Base-by-base conservation (phyloP, 2,888 invertebrate genomes). In the Tortrix viridana region DNA sequence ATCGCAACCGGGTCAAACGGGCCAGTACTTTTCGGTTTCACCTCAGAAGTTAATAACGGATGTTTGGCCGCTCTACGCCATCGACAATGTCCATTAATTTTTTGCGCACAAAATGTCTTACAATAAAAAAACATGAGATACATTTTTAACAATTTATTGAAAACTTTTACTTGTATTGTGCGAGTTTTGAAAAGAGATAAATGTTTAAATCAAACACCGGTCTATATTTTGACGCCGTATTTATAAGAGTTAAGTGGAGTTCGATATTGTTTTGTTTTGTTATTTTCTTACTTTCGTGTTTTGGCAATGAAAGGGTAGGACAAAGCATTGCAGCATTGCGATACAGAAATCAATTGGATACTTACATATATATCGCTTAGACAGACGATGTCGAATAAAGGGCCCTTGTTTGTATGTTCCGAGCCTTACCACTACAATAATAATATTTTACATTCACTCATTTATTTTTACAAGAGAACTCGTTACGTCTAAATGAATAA, bases 401-500 rank as follows among this genome's bases (percentile, higher is more conserved):
- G 32, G 12, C 3, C 9, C 32, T 32, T 52, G 32, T 20, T 22
- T 37, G 26, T 49, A 46, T 49, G 59, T 47, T 53, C 44, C 20
- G 76, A 74, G 75, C 69, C 76, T 69, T 76, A 71, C 68, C 14
- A 16, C 66, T 70, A 71, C 76, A 77, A 75, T 75, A 78, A 80
- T 75, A 80, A 81, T 76, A 79, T 81, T 80, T 80, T 78, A 82
- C 77, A 77, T 86, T 84, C 75, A 84, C 80, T 88, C 84, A 87
- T 89, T 88, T 88, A 88, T 90, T 90, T 89, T 80, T 88, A 85
- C 77, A 82, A 81, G 79, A 77, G 80, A 86, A 86, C 85, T 82
- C 82, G 89, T 81, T 85, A 78, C 84, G 83, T 88, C 89, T 89
- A 89, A 91, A 92, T 90, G 89, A 91, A 91, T 90, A 89, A 92